Conservation (phyloP, 2,113 vertebrate species). For the Gobio gobio region DNA sequence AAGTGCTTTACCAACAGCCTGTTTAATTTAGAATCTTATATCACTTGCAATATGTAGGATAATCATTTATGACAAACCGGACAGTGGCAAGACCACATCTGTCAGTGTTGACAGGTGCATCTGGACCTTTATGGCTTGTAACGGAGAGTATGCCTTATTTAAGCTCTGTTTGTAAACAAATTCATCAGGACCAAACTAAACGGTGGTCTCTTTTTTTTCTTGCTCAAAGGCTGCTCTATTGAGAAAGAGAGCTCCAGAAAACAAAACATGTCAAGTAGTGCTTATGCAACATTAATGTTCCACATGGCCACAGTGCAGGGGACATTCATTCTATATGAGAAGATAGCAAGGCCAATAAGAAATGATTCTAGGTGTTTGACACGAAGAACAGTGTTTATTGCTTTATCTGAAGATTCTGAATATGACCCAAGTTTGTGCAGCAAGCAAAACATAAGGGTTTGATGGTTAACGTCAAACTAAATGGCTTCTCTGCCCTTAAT, state of each 20-base stretch:
- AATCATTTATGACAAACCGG: neutral
- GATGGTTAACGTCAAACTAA: neutral
- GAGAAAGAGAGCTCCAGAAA: neutral
- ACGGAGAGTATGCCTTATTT: neutral
- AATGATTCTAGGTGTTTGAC: neutral
- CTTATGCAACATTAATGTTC: conserved; percentile 5
- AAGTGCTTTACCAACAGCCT: neutral
- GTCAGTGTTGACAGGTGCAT: neutral
- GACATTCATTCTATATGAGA: neutral
- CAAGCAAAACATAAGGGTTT: neutral
- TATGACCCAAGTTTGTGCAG: too few species aligned
- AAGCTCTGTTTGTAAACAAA: neutral
- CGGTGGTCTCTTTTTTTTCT: neutral
- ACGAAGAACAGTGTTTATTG: neutral
- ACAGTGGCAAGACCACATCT: neutral
- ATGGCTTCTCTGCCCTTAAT: neutral
- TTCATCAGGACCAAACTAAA: neutral
- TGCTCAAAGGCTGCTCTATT: neutral
- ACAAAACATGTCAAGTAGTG: neutral
- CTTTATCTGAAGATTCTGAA: neutral
- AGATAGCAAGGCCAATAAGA: neutral
- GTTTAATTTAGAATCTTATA: neutral
- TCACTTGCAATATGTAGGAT: neutral
- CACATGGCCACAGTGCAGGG: neutral
- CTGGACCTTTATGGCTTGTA: neutral